Base-by-base conservation (phyloP, 2,888 invertebrate species). In the Lochmaea crataegi region DNA sequence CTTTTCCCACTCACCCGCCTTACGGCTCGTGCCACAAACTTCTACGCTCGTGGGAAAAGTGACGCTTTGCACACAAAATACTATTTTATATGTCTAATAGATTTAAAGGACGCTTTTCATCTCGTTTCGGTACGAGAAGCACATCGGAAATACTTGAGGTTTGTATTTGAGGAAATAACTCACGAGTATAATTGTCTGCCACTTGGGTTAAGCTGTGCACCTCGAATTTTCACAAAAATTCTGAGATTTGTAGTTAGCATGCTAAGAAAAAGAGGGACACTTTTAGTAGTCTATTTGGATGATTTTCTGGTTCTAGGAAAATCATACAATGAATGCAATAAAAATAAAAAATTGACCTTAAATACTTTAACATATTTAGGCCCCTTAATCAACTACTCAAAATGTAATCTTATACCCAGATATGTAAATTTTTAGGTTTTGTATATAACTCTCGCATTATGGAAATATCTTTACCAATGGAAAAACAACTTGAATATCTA, bases 211-310 rank as follows among this genome's bases (percentile, higher is more conserved):
- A 48, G 71, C 6, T 71, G 77, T 10, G 78, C 78, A 4, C 79
- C 82, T 10, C 79, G 66, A 61, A 64, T 78, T 14, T 82, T 82
- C 68, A 82, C 82, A 41, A 82, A 83, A 71, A 42, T 82, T 18
- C 56, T 82, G 66, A 79, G 75, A 71, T 76, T 79, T n/a, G 71
- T 79, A n/a, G 48, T 79, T 12, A 65, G 45, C n/a, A 22, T 18
- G 18, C 65, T 80, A 11, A 75, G 78, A 68, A 14, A 56, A 65
- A 45, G 61, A 67, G 76, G 75, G 22, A 67, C 76, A 11, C 60
- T 71, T 16, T 78, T 74, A 58, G 76, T 77, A 7, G 65, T 70
- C 9, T 78, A 77, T 57, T 63, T 79, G 61, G 79, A 80, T 66
- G 79, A 79, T 61, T 65, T 78, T 38, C 42, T 80, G 6, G 22